Evolutionary conservation across 2,797 vertebrate genomes (phyloP).

Genomic region (Lycodopsis pacificus): DNA sequence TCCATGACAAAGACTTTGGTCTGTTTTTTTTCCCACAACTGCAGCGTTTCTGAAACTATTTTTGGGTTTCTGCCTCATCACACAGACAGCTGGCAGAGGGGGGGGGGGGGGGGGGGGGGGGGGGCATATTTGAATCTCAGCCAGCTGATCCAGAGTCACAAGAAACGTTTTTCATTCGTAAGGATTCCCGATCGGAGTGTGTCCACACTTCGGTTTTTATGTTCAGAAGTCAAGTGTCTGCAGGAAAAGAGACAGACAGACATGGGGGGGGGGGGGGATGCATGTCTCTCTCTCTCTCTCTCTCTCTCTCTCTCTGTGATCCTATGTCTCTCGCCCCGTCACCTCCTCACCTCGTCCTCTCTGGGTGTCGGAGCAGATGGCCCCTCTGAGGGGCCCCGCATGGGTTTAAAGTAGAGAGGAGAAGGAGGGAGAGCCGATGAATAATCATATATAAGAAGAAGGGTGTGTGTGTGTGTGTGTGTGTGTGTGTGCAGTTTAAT

Average conservation of each 20-base stretch:
- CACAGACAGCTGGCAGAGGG: not conserved
- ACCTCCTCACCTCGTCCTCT: conserved; percentile 25
- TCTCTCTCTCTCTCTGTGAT: not conserved
- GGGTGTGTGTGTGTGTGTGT: conserved; percentile 12
- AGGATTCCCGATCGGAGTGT: not conserved
- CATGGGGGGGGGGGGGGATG: conserved; percentile 1
- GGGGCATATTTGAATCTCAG: not conserved
- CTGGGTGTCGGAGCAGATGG: conserved; percentile 12
- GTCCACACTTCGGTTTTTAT: not conserved
- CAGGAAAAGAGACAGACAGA: not conserved
- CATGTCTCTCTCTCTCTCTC: not conserved
- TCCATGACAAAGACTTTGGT: not conserved
- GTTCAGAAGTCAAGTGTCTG: not conserved
- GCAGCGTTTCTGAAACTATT: conserved; percentile 27
- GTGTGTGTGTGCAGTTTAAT: conserved; percentile 10
- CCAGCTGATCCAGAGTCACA: conserved; percentile 11
- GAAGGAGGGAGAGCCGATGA: conserved; percentile 14
- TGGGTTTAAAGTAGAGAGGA: conserved; percentile 17
- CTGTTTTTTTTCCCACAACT: conserved; percentile 1
- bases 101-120: not conserved
- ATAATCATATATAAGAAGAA: conserved; percentile 6
- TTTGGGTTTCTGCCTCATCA: conserved; percentile 12
- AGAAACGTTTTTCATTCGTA: not conserved
- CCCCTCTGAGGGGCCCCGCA: conserved; percentile 36
- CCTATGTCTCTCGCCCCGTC: conserved; percentile 2